Evolutionary conservation across 64 coral and sea anemone species (phyloP).

Genomic region (Platygyra sinensis): DNA sequence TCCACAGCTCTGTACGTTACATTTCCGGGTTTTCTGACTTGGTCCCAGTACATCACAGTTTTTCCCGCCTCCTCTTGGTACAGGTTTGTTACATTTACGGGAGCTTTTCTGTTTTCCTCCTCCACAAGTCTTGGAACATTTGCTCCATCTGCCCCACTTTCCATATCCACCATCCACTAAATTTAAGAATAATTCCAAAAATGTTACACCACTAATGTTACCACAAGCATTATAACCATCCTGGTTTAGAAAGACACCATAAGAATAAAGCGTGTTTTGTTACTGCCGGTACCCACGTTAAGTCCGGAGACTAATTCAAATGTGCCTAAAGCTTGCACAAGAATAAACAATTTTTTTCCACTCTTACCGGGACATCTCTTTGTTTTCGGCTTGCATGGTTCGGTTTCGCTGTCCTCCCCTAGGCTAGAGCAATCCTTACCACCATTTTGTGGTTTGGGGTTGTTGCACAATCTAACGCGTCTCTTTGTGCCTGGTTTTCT

Average conservation of each 20-base stretch:
- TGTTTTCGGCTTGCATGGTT: neutral
- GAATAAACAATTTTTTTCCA: no score
- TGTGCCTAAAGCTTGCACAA: no score
- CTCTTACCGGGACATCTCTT: no score
- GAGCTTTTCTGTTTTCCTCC: slow-evolving; percentile 37
- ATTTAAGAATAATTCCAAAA: neutral
- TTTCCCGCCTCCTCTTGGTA: slow-evolving; percentile 52
- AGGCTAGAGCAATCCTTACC: slow-evolving; percentile 50
- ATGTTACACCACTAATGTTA: no score
- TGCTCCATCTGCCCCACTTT: slow-evolving; percentile 38
- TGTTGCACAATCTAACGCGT: slow-evolving; percentile 47
- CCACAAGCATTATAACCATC: no score
- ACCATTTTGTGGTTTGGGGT: slow-evolving; percentile 32
- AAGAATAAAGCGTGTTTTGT: no score
- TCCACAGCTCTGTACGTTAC: slow-evolving; percentile 21
- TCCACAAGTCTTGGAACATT: slow-evolving; percentile 58
- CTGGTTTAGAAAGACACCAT: no score
- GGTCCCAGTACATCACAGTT: slow-evolving; percentile 55
- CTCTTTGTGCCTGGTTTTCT: slow-evolving; percentile 17
- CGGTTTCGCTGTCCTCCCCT: neutral
- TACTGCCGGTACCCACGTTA: no score
- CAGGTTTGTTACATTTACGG: slow-evolving; percentile 67
- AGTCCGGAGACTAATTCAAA: no score
- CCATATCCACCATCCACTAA: slow-evolving; percentile 69
- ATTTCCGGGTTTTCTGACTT: slow-evolving; percentile 29